A percentile compares a stretch with the other conserved stretches of the same genome.
These are phyloP conservation scores for Glossophaga mutica DNA, from an alignment of 2,797 vertebrate genomes.

Conservation along the genomic window DNA sequence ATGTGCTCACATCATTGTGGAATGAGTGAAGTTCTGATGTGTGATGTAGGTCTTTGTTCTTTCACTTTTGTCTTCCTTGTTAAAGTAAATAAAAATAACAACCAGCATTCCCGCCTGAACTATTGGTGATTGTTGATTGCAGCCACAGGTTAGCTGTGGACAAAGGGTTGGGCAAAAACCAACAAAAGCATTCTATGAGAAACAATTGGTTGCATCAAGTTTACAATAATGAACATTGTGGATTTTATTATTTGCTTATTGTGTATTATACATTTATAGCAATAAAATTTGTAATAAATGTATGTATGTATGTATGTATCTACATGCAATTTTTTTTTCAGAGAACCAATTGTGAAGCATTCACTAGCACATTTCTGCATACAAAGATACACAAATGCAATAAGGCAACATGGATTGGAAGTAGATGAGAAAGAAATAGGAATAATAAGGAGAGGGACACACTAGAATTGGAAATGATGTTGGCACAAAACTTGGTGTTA, in stretches of 20 bases:
- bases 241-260: neutral
- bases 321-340: neutral
- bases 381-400: neutral
- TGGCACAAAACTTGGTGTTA: neutral
- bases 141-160: neutral
- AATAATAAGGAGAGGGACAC: neutral
- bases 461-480: neutral
- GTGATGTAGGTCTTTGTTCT: neutral
- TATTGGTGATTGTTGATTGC: neutral
- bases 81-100: conserved; percentile 25
- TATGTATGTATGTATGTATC: neutral
- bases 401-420: neutral
- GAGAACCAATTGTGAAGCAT: neutral
- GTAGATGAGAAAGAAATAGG: neutral
- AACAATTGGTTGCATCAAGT: neutral
- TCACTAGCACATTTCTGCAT: neutral
- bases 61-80: neutral
- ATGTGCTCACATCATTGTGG: neutral
- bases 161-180: neutral
- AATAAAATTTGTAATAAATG: neutral
- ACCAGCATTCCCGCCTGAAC: neutral
- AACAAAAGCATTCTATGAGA: neutral
- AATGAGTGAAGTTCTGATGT: neutral
- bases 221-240: neutral
- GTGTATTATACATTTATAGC: neutral